phyloP scores from a whole-genome alignment of 2,888 invertebrate genomes.

The Buathra laborator region DNA sequence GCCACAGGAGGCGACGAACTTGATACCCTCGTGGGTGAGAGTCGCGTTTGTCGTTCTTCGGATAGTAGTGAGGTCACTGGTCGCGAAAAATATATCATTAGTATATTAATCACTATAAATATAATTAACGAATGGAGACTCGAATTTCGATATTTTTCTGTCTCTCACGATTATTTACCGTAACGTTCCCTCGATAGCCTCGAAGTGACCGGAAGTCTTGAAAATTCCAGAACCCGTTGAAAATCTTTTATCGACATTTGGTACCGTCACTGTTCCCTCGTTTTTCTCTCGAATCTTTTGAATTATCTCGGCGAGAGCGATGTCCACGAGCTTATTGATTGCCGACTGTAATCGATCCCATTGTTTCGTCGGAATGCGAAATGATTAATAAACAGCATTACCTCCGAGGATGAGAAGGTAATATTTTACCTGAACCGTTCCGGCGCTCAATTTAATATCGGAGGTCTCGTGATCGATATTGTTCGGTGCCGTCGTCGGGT shows the following conservation, averaged over 20 bases:
- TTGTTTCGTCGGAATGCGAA: not conserved
- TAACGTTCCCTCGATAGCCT: conserved; percentile 68
- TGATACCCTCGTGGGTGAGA: conserved; percentile 65
- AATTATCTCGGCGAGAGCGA: conserved; percentile 58
- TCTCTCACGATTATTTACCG: conserved; percentile 56
- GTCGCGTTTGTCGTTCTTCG: conserved; percentile 67
- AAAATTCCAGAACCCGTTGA: conserved; percentile 67
- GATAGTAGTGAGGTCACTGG: conserved; percentile 73
- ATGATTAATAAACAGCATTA: not conserved
- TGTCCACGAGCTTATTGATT: conserved; percentile 70
- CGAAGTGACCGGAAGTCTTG: conserved; percentile 66
- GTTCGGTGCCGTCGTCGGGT: not conserved
- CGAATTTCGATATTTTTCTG: not conserved
- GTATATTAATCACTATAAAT: not conserved
- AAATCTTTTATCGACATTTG: conserved; percentile 67
- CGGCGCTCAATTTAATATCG: conserved; percentile 3
- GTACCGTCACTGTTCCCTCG: conserved; percentile 66
- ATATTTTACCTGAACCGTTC: conserved; percentile 31
- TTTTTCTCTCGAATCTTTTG: conserved; percentile 59
- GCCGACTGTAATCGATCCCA: conserved; percentile 59
- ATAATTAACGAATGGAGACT: not conserved
- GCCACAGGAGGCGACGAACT: conserved; percentile 68
- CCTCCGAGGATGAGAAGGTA: not conserved
- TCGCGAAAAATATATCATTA: conserved; percentile 4
- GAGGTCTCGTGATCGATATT: not conserved